Base-by-base conservation (phyloP, 92 coral and sea anemone species). In the Phenganax subtilis region DNA sequence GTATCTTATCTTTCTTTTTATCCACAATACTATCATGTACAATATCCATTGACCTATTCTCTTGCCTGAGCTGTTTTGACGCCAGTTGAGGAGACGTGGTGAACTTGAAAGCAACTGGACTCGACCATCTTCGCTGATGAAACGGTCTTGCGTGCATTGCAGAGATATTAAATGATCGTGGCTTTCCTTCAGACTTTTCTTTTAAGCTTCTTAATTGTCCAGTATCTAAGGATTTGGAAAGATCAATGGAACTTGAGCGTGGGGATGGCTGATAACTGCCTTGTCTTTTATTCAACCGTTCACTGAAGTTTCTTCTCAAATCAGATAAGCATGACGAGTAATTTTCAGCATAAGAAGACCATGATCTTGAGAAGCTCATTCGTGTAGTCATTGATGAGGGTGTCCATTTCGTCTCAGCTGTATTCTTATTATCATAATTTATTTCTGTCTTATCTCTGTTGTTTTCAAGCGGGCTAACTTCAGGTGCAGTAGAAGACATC, bases 111-210 rank as follows among this genome's bases (percentile, higher is more conserved):
- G 62, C 83, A 52, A 79, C 83, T 63, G 83, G 83, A 64, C 83
- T 79, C 31, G 83, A 79, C 83, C 83, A 79, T 52, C 83, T 63
- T 79, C 83, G 54, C 27, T 79, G 83, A 79, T 79, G 83, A 56
- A 79, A 79, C 74, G 83, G 83, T 25, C 83, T 67, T 10, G 83
- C 83, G 54, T 79, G 74, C 51, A 79, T 7, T 12, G 73, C 59
- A 27, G 83, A 79, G n/a, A 65, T 56, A 62, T 79, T 79, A 17
- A 17, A 51, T 11, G 83, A 11, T 10, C 52, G 54, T 79, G 67
- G 83, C 25, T 79, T 65, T 9, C 51, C 62, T 27, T 79, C 83
- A 15, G 83, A 65, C 10, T 73, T 58, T 54, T 59, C 56, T 61
- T 79, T 79, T 65, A 62, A 63, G 31, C 52, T 62, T 51, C 74